Evolutionary conservation across 2,113 vertebrate species (phyloP).

Genomic region (Vulpes lagopus): DNA sequence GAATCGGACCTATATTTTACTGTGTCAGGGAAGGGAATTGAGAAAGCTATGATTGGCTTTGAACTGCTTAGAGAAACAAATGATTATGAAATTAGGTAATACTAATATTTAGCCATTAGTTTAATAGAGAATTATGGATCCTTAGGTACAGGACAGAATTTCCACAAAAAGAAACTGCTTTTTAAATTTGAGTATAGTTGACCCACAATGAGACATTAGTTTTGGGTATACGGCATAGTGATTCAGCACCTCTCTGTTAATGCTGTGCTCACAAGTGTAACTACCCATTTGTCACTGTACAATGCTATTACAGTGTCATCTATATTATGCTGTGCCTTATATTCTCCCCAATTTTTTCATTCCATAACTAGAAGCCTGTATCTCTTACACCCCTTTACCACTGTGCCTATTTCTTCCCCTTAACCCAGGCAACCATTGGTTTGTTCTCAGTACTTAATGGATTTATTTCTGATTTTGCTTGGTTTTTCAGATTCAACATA

Average conservation of each 20-base stretch:
- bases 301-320: neutral
- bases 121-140: neutral
- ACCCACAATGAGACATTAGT: neutral
- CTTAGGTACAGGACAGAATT: neutral
- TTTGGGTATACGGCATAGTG: neutral
- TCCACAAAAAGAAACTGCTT: neutral
- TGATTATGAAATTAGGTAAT: neutral
- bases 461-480: neutral
- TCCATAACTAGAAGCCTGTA: neutral
- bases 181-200: neutral
- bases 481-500: neutral
- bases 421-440: neutral
- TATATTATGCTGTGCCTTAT: neutral
- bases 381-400: neutral
- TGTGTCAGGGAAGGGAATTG: neutral
- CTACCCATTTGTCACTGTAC: neutral
- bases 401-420: neutral
- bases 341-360: neutral
- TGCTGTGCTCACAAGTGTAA: neutral
- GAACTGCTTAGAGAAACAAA: neutral
- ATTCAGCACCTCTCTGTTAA: neutral
- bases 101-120: neutral
- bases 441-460: neutral
- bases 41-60: neutral
- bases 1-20: neutral